Base-by-base conservation (phyloP, 2,113 vertebrate genomes). In the Psittacus erithacus region DNA sequence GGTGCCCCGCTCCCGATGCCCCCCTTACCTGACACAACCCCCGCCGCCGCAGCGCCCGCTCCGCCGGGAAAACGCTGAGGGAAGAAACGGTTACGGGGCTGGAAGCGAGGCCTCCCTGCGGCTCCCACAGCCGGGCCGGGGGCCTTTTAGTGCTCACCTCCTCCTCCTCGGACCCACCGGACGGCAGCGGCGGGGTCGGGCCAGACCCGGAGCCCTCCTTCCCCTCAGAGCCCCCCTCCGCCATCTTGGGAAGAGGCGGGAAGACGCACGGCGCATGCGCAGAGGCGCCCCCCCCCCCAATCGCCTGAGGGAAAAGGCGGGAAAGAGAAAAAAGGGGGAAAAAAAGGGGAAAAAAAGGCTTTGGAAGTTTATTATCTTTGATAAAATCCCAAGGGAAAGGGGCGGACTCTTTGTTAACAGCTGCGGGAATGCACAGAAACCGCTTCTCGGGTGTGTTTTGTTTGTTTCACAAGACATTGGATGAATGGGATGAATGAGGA, bases 341-440 rank as follows among this genome's bases (percentile, higher is more conserved):
- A n/a, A 31, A 19, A 7, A 4, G 53, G 67, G 55, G 50, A 44
- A 77, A 90, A 92, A 93, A 96, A 96, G 60, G 67, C 93, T 93
- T 93, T 95, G 95, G 93, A 97, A 92, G 65, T 97, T 96, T 96
- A 97, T 96, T 93, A 29, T 93, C 86, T 96, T 86, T 73, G 96
- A 91, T 94, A 95, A 97, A 95, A 90, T 82, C 95, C 86, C 81
- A 88, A n/a, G 76, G 44, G 92, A 95, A 96, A 92, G 65, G 77
- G 83, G 47, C 4, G 55, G 80, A 82, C 77, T 92, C 82, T 89
- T 83, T 67, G 78, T 53, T 88, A 91, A 82, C 59, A 86, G 82
- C 69, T 55, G 49, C 86, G 57, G 91, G 70, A 85, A 79, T 35
- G 82, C 85, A 62, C 89, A 86, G 75, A 85, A 90, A 59, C 38